Evolutionary conservation across 2,113 vertebrate genomes (phyloP).

Genomic region (Aplodontia rufa): DNA sequence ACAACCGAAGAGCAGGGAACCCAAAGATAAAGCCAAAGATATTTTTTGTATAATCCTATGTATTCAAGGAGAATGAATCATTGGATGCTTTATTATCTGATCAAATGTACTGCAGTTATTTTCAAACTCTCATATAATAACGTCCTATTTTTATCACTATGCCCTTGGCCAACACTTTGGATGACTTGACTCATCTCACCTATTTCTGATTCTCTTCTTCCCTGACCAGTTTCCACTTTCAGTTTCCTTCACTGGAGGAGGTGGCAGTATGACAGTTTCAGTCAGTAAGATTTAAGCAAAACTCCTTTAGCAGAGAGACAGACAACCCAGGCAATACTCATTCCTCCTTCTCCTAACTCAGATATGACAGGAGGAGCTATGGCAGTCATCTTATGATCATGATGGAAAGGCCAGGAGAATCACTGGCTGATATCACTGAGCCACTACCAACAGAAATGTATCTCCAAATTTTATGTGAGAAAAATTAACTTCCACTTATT

Average conservation of each 20-base stretch:
- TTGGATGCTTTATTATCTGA: neutral
- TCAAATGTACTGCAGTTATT: neutral
- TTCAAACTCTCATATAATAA: neutral
- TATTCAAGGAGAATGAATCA: neutral
- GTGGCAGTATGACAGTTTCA: neutral
- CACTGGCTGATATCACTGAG: neutral
- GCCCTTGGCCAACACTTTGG: neutral
- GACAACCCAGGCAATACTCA: neutral
- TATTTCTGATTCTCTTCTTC: neutral
- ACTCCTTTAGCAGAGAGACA: neutral
- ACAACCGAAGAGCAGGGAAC: neutral
- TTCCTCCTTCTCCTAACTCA: neutral
- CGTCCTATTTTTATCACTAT: neutral
- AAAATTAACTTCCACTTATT: neutral
- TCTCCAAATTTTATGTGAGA: neutral
- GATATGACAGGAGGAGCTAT: neutral
- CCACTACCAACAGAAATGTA: neutral
- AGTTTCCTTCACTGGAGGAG: neutral
- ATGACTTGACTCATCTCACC: neutral
- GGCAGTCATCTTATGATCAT: neutral
- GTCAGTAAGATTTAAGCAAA: neutral
- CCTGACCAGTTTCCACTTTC: neutral
- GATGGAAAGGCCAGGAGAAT: neutral
- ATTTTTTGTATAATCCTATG: neutral
- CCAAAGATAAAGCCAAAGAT: neutral